phyloP scores from a whole-genome alignment of 2,113 vertebrate species.

The Turnix velox region DNA sequence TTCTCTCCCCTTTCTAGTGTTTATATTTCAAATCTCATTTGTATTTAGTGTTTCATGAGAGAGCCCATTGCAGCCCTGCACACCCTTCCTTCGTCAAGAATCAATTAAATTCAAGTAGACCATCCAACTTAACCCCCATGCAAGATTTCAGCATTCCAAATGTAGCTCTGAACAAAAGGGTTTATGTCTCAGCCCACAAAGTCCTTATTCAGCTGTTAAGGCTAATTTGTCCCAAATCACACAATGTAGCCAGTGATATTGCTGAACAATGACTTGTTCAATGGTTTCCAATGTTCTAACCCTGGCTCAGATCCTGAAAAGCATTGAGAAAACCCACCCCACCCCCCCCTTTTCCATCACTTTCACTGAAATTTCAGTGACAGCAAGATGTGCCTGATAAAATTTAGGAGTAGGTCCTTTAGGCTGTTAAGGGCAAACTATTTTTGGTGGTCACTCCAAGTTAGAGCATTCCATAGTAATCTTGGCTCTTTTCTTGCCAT shows the following conservation, averaged over 20 bases:
- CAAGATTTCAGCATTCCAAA: slow-evolving; percentile 69
- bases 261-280: slow-evolving; percentile 70
- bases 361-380: background rate
- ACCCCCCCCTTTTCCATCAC: background rate
- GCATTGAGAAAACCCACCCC: background rate
- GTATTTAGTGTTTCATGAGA: slow-evolving; percentile 2
- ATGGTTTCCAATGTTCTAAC: slow-evolving; percentile 66
- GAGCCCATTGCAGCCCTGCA: slow-evolving; percentile 11
- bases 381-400: background rate
- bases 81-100: slow-evolving; percentile 52
- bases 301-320: slow-evolving; percentile 11
- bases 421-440: background rate
- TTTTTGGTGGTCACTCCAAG: background rate
- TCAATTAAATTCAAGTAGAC: slow-evolving; percentile 64
- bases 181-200: slow-evolving; percentile 71
- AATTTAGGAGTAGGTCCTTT: background rate
- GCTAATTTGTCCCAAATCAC: slow-evolving; percentile 73
- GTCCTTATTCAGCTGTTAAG: slow-evolving; percentile 72
- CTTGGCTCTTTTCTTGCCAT: background rate
- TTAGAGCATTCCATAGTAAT: background rate
- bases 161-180: slow-evolving; percentile 69
- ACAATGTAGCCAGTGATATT: slow-evolving; percentile 74
- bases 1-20: slow-evolving; percentile 5
- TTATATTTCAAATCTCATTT: slow-evolving; percentile 49
- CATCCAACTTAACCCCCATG: slow-evolving; percentile 69